A percentile compares a stretch with the other conserved stretches of the same genome.
These are phyloP conservation scores for Brachionus manjavacas DNA, from an alignment of 1,140 invertebrate species.

Conservation along the genomic window DNA sequence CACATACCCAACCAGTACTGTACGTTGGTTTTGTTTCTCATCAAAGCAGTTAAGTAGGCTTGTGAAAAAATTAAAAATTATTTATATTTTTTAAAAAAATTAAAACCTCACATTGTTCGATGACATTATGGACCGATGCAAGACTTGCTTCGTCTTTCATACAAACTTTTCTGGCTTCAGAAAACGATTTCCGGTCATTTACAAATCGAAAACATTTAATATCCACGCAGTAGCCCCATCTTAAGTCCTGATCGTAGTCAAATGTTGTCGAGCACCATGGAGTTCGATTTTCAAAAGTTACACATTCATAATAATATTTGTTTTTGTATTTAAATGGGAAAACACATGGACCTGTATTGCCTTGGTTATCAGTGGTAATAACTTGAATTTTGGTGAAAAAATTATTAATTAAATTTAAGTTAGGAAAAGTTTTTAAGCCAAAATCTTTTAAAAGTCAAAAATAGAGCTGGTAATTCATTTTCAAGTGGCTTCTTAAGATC, in stretches of 20 bases:
- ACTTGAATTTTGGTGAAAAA: not conserved
- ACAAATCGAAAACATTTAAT: slow-evolving; percentile 29
- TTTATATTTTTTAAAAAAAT: not conserved
- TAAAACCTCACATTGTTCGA: slow-evolving; percentile 20
- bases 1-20: slow-evolving; percentile 26
- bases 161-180: slow-evolving; percentile 38
- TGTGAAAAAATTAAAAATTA: not conserved
- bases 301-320: slow-evolving; percentile 43
- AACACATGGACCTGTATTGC: slow-evolving; percentile 25
- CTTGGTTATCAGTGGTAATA: slow-evolving; percentile 28
- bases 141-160: not conserved
- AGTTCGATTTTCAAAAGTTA: not conserved
- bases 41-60: slow-evolving; percentile 25
- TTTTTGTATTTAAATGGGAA: slow-evolving; percentile 45
- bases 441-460: too few relatives aligned
- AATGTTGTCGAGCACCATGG: slow-evolving; percentile 44
- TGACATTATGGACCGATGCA: slow-evolving; percentile 2
- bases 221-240: slow-evolving; percentile 44
- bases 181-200: not conserved
- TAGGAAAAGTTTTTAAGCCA: too few relatives aligned
- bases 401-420: too few relatives aligned
- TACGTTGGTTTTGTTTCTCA: slow-evolving; percentile 11
- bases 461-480: too few relatives aligned
- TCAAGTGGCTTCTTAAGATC: too few relatives aligned
- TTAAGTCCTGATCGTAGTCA: slow-evolving; percentile 43